Evolutionary conservation across 2,797 vertebrate genomes (phyloP).

Genomic region (Caiman crocodilus): DNA sequence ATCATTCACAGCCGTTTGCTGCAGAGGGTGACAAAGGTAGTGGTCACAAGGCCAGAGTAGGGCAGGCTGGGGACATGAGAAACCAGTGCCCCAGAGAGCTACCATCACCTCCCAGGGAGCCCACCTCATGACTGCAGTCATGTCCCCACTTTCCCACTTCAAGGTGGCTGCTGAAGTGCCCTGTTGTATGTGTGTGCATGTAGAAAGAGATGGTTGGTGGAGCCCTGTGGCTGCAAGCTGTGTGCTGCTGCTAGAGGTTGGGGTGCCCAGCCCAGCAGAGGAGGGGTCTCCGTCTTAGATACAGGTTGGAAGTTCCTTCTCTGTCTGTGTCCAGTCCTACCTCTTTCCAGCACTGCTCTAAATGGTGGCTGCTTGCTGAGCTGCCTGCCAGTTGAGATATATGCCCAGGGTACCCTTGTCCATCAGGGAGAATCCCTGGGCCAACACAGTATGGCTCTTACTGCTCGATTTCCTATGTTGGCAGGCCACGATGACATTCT

Average conservation of each 20-base stretch:
- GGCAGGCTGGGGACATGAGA: neutral
- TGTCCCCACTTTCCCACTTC: neutral
- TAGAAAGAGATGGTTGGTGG: accelerated
- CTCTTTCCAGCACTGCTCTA: neutral
- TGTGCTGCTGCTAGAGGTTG: neutral
- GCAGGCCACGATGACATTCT: constrained; percentile 92
- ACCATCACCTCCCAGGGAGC: no score
- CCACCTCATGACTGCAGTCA: neutral
- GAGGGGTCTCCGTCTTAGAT: neutral
- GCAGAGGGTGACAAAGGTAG: constrained; percentile 88
- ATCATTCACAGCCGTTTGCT: constrained; percentile 88
- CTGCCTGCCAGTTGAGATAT: neutral
- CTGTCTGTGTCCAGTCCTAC: neutral
- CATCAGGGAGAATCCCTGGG: neutral
- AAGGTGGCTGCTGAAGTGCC: neutral
- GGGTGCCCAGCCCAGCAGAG: neutral
- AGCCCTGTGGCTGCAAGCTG: neutral
- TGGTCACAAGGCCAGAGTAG: neutral
- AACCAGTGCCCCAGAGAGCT: neutral
- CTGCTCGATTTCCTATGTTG: neutral
- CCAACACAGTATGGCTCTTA: neutral
- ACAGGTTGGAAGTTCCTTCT: neutral
- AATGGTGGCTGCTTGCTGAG: neutral
- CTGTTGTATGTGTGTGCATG: neutral
- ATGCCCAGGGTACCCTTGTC: neutral